phyloP scores from a whole-genome alignment of 2,888 invertebrate species.

The Patella caerulea region DNA sequence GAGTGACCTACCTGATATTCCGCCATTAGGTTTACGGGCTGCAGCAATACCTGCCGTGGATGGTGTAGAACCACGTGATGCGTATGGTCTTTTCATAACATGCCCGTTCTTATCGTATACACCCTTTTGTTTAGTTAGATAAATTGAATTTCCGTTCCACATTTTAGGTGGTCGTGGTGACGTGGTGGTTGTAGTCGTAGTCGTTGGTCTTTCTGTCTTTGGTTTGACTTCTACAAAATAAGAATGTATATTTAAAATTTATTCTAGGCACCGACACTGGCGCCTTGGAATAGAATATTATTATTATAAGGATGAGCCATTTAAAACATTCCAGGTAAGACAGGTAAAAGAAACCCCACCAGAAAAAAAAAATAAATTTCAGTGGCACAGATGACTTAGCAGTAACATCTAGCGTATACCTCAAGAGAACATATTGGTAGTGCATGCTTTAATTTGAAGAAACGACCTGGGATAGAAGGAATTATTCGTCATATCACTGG shows the following conservation, averaged over 20 bases:
- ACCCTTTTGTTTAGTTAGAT: background rate
- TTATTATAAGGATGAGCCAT: no score
- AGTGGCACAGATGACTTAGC: no score
- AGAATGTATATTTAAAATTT: background rate
- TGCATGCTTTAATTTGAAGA: no score
- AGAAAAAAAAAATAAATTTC: no score
- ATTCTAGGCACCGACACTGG: no score
- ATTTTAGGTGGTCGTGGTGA: background rate
- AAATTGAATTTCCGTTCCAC: background rate
- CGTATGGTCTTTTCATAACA: background rate
- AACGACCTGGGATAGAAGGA: no score
- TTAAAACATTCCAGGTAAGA: no score
- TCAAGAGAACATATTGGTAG: no score
- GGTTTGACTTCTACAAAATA: slow-evolving; percentile 11
- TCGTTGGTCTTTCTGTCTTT: slow-evolving; percentile 18
- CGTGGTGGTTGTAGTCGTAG: slow-evolving; percentile 18
- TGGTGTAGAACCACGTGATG: background rate
- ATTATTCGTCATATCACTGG: no score
- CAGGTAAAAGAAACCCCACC: no score
- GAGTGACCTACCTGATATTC: background rate
- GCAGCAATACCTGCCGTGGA: background rate
- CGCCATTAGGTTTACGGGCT: background rate
- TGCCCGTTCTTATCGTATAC: background rate
- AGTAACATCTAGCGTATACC: no score
- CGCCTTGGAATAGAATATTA: no score